Base-by-base conservation (phyloP, 37 sponge, comb jelly and placozoan species). In the Geodia barretti region DNA sequence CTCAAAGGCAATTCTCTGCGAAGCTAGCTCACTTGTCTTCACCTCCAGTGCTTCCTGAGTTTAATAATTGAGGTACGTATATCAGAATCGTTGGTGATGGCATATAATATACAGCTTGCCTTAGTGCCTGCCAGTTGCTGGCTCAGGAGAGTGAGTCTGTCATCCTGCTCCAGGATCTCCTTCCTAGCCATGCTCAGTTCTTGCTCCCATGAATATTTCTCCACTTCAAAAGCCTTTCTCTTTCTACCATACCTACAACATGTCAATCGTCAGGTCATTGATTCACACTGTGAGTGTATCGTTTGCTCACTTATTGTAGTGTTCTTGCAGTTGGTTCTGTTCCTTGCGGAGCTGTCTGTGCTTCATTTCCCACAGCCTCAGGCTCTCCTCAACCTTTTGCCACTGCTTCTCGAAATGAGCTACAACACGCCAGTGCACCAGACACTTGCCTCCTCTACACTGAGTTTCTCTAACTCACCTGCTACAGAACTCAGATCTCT, bases 121-220 rank as follows among this genome's bases (percentile, higher is more conserved):
- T 90, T 94, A 4, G 82, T 60, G 34, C 95, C 95, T 42, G 83
- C 79, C 31, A 94, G 78, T 23, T 83, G 87, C 41, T 94, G 73
- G 11, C 91, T 87, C 61, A 94, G 69, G 26, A 84, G 72, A 4
- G 95, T 77, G 1, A 94, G 86, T 25, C 88, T 62, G 31, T 94
- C 95, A 62, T 94, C 83, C 64, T 94, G 95, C 47, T 94, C 91
- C 24, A 78, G 29, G 11, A 90, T 64, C 64, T 94, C 91, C 26
- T 70, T 59, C 1, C 87, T 79, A 7, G 82, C 85, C n/a, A 41
- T 60, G 17, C 90, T 91, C 58, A 90, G 40, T 40, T 90, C 86
- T 38, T 83, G 78, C 82, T 81, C 84, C 95, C 95, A 94, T 25
- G 84, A 67, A 3, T 40, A 54, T 40, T 76, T 79, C 74, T 87